phyloP scores from a whole-genome alignment of 1,140 invertebrate genomes.

The Planococcus citri region DNA sequence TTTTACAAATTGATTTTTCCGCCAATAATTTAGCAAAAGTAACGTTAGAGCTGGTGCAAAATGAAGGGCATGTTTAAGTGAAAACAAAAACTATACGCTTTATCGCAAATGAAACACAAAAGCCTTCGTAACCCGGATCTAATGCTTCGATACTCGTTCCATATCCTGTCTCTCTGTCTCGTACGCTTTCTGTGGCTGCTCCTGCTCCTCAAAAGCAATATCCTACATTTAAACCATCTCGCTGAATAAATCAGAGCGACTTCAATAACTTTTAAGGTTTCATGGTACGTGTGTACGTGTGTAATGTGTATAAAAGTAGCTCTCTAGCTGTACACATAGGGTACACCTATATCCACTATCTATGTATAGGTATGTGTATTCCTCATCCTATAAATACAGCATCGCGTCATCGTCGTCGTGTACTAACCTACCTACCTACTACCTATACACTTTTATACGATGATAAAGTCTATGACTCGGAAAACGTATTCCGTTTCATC shows the following conservation, averaged over 20 bases:
- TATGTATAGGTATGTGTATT: too few species aligned
- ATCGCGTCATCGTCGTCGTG: too few species aligned
- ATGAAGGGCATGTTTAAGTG: neutral
- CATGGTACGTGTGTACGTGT: too few species aligned
- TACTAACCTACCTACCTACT: too few species aligned
- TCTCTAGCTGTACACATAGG: too few species aligned
- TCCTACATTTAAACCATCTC: neutral
- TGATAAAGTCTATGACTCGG: conserved; percentile 6
- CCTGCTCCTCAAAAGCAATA: too few species aligned
- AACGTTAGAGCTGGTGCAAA: neutral
- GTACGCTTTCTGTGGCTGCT: too few species aligned
- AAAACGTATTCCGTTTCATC: conserved; percentile 2
- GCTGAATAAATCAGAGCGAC: conserved; percentile 1
- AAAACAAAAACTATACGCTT: neutral
- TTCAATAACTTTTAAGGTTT: neutral
- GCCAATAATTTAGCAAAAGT: neutral
- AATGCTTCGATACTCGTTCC: neutral
- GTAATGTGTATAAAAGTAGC: too few species aligned
- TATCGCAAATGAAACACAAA: neutral
- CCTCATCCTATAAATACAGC: too few species aligned
- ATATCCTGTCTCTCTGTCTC: too few species aligned
- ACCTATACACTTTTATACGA: neutral
- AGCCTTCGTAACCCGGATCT: too few species aligned
- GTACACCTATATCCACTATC: too few species aligned
- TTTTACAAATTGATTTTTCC: neutral